Evolutionary conservation across 2,888 invertebrate genomes (phyloP), one percentile per base, ranked within the genome.

Genomic region (Oeneis ivallda): DNA sequence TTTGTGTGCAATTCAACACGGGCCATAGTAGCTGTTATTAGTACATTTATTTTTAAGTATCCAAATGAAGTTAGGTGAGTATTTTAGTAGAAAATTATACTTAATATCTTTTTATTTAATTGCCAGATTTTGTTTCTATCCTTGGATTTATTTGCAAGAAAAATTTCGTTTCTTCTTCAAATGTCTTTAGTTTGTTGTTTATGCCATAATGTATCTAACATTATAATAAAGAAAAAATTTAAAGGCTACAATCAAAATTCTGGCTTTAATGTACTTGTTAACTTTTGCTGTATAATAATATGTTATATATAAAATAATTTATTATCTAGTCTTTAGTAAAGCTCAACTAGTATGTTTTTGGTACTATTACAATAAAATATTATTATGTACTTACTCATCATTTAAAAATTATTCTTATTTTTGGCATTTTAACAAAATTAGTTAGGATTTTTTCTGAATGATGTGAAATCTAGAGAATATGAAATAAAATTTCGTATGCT

Each of bases 251-350:
- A 66, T 63, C 45, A 56, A 59, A 56, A 49, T 59, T 54, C 47
- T 26, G 19, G 45, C 32, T 34, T 15, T n/a, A 39, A 32, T 37
- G 19, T 41, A 53, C 49, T 60, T 49, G 56, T 39, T 53, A 50
- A 52, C 47, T 43, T 54, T 17, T 57, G 32, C 39, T 45, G 26
- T 58, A 58, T 41, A 57, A n/a, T 41, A 59, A 19, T 53, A 61
- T 67, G 62, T 66, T 59, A 63, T 63, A 53, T 66, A 62, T 61
- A 66, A 59, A 70, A 69, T 76, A 71, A 72, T 73, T 81, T 83
- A 80, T 84, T 82, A 76, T 84, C 89, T 90, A 90, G 89, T 90
- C 89, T 86, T 82, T 84, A 84, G 81, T 81, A 83, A 84, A 83
- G 87, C 88, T 89, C 88, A 89, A 87, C 76, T 73, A 73, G 71